Conservation (phyloP, 1,140 invertebrate genomes). For the Zaprionus taronus region DNA sequence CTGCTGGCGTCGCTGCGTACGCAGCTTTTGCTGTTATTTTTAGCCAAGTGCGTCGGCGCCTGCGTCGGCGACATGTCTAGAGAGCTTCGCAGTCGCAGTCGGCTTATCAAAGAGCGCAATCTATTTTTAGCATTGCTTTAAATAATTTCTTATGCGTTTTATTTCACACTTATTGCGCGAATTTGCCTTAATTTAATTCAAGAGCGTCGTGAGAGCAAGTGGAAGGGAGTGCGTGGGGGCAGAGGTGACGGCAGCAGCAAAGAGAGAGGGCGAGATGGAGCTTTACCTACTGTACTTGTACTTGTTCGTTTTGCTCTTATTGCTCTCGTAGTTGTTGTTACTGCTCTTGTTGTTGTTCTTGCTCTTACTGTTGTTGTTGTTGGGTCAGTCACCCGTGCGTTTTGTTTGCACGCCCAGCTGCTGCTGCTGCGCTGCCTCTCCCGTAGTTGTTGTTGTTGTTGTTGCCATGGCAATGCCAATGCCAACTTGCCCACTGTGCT, state of each 20-base stretch:
- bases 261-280: neutral
- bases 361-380: slow-evolving; percentile 41
- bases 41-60: slow-evolving; percentile 49
- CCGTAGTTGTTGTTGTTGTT: slow-evolving; percentile 44
- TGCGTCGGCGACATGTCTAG: slow-evolving; percentile 17
- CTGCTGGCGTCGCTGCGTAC: slow-evolving; percentile 2
- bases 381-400: slow-evolving; percentile 72
- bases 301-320: slow-evolving; percentile 12
- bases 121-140: slow-evolving; percentile 74
- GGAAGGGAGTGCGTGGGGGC: neutral
- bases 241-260: neutral
- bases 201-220: slow-evolving; percentile 34
- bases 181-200: slow-evolving; percentile 77
- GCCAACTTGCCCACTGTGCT: slow-evolving; percentile 43
- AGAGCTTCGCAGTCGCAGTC: slow-evolving; percentile 24
- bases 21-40: slow-evolving; percentile 41
- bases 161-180: slow-evolving; percentile 59
- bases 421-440: slow-evolving; percentile 21
- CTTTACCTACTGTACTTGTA: neutral
- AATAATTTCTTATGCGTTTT: slow-evolving; percentile 59
- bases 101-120: slow-evolving; percentile 66
- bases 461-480: slow-evolving; percentile 66
- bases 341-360: slow-evolving; percentile 15
- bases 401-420: slow-evolving; percentile 74
- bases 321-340: slow-evolving; percentile 39